These are phyloP conservation scores for Brachypteracias leptosomus DNA, from an alignment of 2,113 vertebrate genomes.

Conservation along the genomic window DNA sequence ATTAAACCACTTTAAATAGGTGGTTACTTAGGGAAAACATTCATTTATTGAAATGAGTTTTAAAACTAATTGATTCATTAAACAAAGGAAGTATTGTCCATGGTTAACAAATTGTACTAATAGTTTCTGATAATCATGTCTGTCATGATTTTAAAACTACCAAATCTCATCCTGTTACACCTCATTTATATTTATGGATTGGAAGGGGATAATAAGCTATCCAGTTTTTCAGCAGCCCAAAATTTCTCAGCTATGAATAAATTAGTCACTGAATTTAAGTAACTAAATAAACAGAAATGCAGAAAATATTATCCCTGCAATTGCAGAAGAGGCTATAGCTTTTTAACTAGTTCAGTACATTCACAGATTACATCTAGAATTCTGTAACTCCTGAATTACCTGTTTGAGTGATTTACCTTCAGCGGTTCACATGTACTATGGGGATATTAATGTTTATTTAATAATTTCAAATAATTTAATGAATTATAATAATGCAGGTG, in stretches of 20 bases:
- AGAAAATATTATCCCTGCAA: neutral
- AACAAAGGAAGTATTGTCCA: neutral
- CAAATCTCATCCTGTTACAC: slow-evolving; percentile 18
- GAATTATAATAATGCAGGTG: neutral
- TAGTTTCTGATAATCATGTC: slow-evolving; percentile 32
- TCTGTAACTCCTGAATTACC: neutral
- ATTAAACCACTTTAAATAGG: slow-evolving; percentile 26
- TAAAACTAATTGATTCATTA: slow-evolving; percentile 45
- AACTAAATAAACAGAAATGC: slow-evolving; percentile 14
- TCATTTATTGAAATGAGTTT: slow-evolving; percentile 18
- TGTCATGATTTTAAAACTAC: slow-evolving; percentile 35
- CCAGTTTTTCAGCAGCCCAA: slow-evolving; percentile 11
- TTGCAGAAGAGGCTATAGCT: neutral
- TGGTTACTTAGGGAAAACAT: slow-evolving; percentile 25
- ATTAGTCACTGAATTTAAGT: slow-evolving; percentile 18
- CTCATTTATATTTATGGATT: slow-evolving; percentile 58
- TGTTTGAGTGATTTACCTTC: neutral
- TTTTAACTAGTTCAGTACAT: neutral
- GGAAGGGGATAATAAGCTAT: slow-evolving; percentile 15
- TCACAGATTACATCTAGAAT: neutral
- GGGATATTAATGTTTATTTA: neutral
- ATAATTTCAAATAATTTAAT: neutral
- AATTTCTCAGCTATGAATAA: slow-evolving; percentile 35
- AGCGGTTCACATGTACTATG: neutral
- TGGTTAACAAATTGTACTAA: slow-evolving; percentile 24